Evolutionary conservation across 2,888 invertebrate genomes (phyloP), one percentile per base, ranked within the genome.

Genomic region (Hydroisotoma schaefferi): DNA sequence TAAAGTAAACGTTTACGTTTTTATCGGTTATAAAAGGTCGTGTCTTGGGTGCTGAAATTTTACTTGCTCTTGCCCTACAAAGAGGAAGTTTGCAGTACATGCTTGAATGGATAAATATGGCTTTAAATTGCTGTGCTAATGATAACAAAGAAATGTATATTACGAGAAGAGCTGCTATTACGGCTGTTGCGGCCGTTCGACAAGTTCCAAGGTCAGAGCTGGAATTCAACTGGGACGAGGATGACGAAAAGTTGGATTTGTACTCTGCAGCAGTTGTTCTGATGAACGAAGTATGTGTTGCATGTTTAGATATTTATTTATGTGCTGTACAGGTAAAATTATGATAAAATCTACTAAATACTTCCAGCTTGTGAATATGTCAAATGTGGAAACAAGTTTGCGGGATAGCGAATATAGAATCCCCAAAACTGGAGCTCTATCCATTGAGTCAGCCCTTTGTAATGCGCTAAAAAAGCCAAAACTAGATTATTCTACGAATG

Each of bases 101-200:
- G 23, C 75, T 85, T 47, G 82, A 84, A 71, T 85, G 84, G 84
- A 80, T 84, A 48, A 81, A 83, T 63, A 80, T 83, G 79, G 83
- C 83, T 12, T 76, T 84, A 61, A 73, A 73, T 66, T 75, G 76
- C 28, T 66, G 70, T 74, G 60, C 65, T 5, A 48, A 57, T 27
- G 59, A 65, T 57, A 49, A 61, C 10, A 44, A 55, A 55, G 55
- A 61, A n/a, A 54, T 64, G 40, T 65, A 66, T 43, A 52, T 72
- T 3, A 62, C 64, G 1, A 64, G 60, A 25, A 33, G 53, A 10
- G 62, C 64, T 4, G 62, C 69, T 23, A 55, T 68, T 12, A 44
- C 70, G 10, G 67, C 72, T 8, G 29, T 72, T 26, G 37, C 59
- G 5, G 62, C 67, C 20, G 65, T 69, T 40, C 57, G 67, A 23